Evolutionary conservation across 1,140 invertebrate genomes (phyloP), one percentile per base, ranked within the genome.

Genomic region (Zaprionus davidi): DNA sequence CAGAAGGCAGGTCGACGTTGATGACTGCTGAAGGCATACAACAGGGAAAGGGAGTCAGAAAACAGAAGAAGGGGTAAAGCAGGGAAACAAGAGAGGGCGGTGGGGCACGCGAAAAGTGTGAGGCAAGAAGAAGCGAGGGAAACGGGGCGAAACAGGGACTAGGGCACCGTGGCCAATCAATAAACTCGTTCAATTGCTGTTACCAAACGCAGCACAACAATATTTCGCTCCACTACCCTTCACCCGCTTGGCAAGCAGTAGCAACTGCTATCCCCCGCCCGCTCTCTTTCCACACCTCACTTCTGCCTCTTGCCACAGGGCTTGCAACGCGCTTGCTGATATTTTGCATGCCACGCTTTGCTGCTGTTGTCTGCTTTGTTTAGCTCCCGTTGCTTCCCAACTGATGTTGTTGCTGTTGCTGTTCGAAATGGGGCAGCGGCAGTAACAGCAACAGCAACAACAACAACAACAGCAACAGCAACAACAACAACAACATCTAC

Each of bases 171-270:
- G 62, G 70, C 65, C 66, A 77, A 79, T 79, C 75, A 73, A 77
- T 77, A 77, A 63, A 62, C 75, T 68, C 71, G 34, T 73, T 73
- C 75, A 72, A 72, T 72, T 58, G 70, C 74, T 63, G 70, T 59
- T 76, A 41, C 56, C 70, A 62, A 77, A 67, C 57, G 63, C 70
- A 73, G 67, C 60, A 73, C 56, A 77, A 73, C 63, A 73, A 73
- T 38, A 73, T 60, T 60, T 56, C 63, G 53, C 67, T 64, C 60
- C 34, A 64, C 53, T 65, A 76, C 67, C 58, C 72, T 69, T 69
- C 72, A 75, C 67, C 59, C 56, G 44, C 46, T 31, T 46, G 41
- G 41, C 41, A 46, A 46, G 41, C 62, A 31, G 13, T 11, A 31
- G 5, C 36, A 22, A 24, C 31, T 17, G 22, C 24, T 24, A 28